These are phyloP conservation scores for Tyto alba DNA, from an alignment of 2,113 vertebrate genomes.

Conservation along the genomic window DNA sequence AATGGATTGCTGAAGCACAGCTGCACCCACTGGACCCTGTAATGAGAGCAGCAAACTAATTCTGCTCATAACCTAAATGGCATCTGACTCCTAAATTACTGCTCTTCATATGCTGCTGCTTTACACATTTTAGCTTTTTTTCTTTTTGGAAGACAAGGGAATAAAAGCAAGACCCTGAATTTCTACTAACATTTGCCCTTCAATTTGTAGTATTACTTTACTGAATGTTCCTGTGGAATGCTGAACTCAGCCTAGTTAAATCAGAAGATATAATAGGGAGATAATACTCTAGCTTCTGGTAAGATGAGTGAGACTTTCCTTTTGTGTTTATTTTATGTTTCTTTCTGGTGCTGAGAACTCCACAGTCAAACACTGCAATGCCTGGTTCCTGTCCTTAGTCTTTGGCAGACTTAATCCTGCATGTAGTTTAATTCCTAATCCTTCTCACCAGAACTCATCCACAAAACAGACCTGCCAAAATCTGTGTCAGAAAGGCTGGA, in stretches of 20 bases:
- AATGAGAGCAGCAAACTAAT: background rate
- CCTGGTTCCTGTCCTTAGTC: background rate
- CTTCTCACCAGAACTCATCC: background rate
- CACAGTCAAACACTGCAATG: background rate
- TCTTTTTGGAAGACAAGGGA: background rate
- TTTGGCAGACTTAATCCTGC: background rate
- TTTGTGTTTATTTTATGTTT: background rate
- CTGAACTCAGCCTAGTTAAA: background rate
- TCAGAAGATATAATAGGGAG: background rate
- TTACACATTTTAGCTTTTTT: background rate
- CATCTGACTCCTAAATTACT: background rate
- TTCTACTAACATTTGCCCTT: background rate
- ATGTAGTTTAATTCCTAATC: background rate
- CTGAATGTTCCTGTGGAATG: background rate
- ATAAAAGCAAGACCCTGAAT: background rate
- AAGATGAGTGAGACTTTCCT: background rate
- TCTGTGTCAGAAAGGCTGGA: background rate
- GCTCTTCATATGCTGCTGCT: background rate
- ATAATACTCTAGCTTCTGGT: background rate
- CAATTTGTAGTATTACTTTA: background rate
- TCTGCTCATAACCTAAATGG: background rate
- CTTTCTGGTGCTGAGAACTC: background rate
- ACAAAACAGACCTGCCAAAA: background rate
- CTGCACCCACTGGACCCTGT: background rate
- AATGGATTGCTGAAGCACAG: background rate